phyloP scores from a whole-genome alignment of 2,888 invertebrate genomes.

The Lamellibrachia satsuma region DNA sequence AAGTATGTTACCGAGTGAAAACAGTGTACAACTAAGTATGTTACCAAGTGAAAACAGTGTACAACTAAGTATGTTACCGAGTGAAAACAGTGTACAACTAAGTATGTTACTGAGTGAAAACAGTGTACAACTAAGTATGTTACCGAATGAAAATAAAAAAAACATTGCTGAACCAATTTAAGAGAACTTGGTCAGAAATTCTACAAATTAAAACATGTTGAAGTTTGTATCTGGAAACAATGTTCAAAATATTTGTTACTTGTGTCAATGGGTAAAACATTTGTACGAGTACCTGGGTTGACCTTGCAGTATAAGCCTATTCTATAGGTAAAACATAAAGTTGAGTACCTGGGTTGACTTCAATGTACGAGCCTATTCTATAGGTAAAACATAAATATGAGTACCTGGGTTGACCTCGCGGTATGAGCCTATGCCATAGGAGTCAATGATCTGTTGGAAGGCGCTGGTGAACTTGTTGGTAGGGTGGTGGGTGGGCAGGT shows the following conservation, averaged over 20 bases:
- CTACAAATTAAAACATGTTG: not conserved
- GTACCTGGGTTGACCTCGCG: conserved; percentile 94
- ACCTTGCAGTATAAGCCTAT: not conserved
- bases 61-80: too few relatives aligned
- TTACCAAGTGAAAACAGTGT: too few relatives aligned
- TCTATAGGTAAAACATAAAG: not conserved
- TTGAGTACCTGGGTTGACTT: conserved; percentile 79
- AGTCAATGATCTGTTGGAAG: conserved; percentile 93
- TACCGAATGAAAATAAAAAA: too few relatives aligned
- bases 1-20: too few relatives aligned
- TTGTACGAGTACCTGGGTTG: not conserved
- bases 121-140: too few relatives aligned
- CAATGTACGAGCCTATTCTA: conserved; percentile 93
- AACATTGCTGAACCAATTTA: too few relatives aligned
- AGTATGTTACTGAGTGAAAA: too few relatives aligned
- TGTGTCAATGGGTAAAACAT: too few relatives aligned
- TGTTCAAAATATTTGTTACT: not conserved
- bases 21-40: too few relatives aligned
- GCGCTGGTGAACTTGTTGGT: conserved; percentile 95
- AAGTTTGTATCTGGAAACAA: not conserved
- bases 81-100: too few relatives aligned
- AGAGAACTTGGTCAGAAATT: not conserved
- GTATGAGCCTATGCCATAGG: conserved; percentile 95
- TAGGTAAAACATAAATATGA: conserved; percentile 72
- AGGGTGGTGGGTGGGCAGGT: conserved; percentile 83